phyloP scores from a whole-genome alignment of 2,113 vertebrate species.

The Telmatochromis sp. region DNA sequence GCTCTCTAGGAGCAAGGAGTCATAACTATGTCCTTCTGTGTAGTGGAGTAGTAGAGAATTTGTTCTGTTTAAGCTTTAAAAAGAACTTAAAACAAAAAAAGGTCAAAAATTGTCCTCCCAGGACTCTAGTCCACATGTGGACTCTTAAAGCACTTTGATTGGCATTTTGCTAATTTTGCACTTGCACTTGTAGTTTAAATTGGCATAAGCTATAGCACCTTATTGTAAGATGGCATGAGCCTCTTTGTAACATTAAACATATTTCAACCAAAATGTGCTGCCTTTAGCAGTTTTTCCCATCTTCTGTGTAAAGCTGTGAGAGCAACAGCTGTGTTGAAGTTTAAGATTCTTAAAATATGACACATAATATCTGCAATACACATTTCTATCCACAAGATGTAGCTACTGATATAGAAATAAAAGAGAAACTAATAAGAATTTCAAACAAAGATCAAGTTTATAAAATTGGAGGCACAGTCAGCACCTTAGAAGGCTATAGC shows the following conservation, averaged over 20 bases:
- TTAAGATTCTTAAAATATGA: background rate
- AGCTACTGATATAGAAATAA: background rate
- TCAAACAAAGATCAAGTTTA: background rate
- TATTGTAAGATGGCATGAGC: conserved; percentile 62
- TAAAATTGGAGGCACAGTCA: rapidly evolving
- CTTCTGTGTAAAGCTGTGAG: background rate
- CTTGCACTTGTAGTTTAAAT: conserved; percentile 61
- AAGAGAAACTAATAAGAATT: background rate
- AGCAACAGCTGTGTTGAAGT: background rate
- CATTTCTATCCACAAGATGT: conserved; percentile 26
- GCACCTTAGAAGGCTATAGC: background rate
- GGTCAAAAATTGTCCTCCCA: conserved; percentile 9
- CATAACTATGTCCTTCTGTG: conserved; percentile 23
- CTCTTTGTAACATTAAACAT: conserved; percentile 72
- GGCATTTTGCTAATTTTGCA: conserved; percentile 59
- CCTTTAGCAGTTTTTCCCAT: background rate
- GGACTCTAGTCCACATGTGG: conserved; percentile 15
- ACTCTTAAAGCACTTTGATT: conserved; percentile 69
- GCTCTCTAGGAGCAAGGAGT: conserved; percentile 30
- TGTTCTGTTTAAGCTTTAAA: conserved; percentile 63
- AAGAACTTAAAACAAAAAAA: conserved; percentile 19
- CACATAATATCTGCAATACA: background rate
- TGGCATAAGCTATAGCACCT: conserved; percentile 69
- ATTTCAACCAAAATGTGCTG: conserved; percentile 41
- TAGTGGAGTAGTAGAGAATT: conserved; percentile 18